Conservation (phyloP, 92 coral and sea anemone genomes). For the Palythoa grandiflora region DNA sequence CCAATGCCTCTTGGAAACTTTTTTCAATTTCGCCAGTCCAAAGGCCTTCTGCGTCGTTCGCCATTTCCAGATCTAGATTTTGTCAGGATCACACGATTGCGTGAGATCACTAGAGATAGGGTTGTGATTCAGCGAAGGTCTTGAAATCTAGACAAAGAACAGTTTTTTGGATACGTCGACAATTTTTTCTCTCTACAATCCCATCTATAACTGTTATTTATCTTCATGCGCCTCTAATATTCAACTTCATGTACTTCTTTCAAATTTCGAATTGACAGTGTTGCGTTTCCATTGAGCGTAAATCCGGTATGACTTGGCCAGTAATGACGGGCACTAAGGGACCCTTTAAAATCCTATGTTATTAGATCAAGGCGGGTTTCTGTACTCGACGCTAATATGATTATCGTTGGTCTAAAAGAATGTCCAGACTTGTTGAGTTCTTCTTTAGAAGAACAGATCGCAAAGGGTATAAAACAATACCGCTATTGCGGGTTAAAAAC, state of each 20-base stretch:
- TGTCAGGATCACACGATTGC: background rate
- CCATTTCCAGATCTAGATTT: constrained; percentile 32
- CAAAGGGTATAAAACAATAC: constrained; percentile 2
- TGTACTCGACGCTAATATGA: background rate
- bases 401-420: background rate
- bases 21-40: constrained; percentile 99
- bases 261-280: background rate
- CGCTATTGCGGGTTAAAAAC: constrained; percentile 22
- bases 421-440: background rate
- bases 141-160: background rate
- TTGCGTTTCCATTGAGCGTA: background rate
- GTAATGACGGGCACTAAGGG: background rate
- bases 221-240: background rate
- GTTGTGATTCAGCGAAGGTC: background rate
- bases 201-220: background rate
- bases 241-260: background rate
- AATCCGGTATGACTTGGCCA: background rate
- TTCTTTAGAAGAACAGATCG: background rate
- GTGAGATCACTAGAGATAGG: background rate
- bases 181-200: background rate
- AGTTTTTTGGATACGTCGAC: background rate
- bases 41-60: constrained; percentile 86
- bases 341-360: background rate
- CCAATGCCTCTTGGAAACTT: constrained; percentile 98
- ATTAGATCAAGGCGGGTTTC: background rate